Evolutionary conservation across 2,797 vertebrate species (phyloP), one percentile per base, ranked within the genome.

Genomic region (Xyrichtys novacula): DNA sequence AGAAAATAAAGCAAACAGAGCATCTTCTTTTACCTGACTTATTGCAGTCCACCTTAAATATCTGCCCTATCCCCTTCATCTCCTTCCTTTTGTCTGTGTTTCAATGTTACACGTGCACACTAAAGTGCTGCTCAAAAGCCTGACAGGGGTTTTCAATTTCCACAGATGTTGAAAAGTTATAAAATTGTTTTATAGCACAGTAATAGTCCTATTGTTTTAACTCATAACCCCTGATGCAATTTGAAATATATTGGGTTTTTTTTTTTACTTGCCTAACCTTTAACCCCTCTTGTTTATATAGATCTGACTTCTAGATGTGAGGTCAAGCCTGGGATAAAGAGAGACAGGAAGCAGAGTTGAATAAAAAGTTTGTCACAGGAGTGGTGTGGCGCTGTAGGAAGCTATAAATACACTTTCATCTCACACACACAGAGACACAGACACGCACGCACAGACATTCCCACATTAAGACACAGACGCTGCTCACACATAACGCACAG

Each of bases 331-430:
- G 38, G 48, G 62, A 75, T 22, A 4, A 50, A 71, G 93, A 95
- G 95, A 95, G 93, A 96, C 94, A 94, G 96, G 96, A 97, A 96
- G 94, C 93, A 87, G 91, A 93, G 84, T 89, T 93, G 94, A 96
- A 96, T 96, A 70, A 94, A 95, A 95, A 92, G 90, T 94, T 95
- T 94, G 92, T 91, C 86, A 88, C 89, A 91, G 84, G 82, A 92
- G 78, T 84, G 62, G 84, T 80, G 72, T 42, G 77, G 82, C 71
- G 84, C 86, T 90, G 72, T 93, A 92, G 91, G 89, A 93, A 87
- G 73, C 94, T 96, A 96, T 96, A 96, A 98, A 97, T 96, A 96
- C 80, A 85, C 87, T 83, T 88, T 88, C 87, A 91, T 91, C 83
- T 88, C 85, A 43, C 82, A 40, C 64, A 15, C 62, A 6, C 39